Conservation (phyloP, 2,113 vertebrate species). For the Oryzias melastigma region DNA sequence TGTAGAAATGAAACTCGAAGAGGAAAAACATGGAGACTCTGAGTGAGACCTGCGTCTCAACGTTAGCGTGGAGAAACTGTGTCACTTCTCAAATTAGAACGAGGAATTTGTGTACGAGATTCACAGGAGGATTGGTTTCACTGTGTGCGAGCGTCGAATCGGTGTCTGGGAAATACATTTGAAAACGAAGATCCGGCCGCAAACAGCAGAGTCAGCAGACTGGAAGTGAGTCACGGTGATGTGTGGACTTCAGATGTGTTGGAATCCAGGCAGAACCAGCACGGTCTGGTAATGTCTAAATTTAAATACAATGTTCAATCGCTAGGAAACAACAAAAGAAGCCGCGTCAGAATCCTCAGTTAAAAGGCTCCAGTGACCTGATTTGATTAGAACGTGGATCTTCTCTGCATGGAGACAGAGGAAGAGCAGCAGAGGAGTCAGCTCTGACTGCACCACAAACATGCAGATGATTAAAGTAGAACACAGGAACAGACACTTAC, state of each 20-base stretch:
- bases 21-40: too few relatives aligned
- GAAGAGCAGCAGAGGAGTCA: too few relatives aligned
- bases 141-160: slow-evolving; percentile 33
- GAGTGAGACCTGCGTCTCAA: too few relatives aligned
- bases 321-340: background rate
- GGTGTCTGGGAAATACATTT: slow-evolving; percentile 11
- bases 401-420: too few relatives aligned
- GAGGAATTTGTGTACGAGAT: slow-evolving; percentile 77
- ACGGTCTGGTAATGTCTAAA: background rate
- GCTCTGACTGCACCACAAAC: too few relatives aligned
- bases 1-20: too few relatives aligned
- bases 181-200: rapidly evolving
- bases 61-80: slow-evolving; percentile 43
- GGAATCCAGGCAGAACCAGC: background rate
- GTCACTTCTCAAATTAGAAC: slow-evolving; percentile 78
- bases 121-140: slow-evolving; percentile 78
- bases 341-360: background rate
- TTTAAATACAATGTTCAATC: background rate
- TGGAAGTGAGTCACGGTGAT: background rate
- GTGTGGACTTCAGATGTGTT: background rate
- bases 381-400: too few relatives aligned
- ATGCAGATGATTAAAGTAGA: too few relatives aligned
- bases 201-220: background rate
- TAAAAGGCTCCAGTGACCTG: background rate
- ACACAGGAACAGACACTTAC: too few relatives aligned